phyloP scores from a whole-genome alignment of 2,888 invertebrate genomes.

The Pristionchus arcanus region DNA sequence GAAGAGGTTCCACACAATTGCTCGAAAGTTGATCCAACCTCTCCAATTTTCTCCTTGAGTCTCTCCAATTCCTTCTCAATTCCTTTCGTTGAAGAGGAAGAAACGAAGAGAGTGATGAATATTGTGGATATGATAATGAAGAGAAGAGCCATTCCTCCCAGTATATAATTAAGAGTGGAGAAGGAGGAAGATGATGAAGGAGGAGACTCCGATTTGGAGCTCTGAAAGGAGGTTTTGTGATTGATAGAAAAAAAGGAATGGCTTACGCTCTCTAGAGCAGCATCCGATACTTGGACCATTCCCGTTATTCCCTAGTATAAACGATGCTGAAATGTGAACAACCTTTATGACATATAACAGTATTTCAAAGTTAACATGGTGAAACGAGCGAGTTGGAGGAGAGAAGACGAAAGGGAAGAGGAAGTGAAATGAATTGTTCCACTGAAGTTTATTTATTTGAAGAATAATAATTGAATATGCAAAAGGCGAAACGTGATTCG shows the following conservation, averaged over 20 bases:
- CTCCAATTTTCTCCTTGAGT: neutral
- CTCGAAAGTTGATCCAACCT: neutral
- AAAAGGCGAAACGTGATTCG: neutral
- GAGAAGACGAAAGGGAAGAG: neutral
- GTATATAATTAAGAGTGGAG: neutral
- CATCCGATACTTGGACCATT: conserved; percentile 14
- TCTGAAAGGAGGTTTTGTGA: neutral
- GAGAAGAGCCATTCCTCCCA: neutral
- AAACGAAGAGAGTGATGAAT: conserved; percentile 15
- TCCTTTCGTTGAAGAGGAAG: neutral
- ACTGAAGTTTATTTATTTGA: neutral
- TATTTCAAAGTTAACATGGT: no score
- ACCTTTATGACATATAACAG: no score
- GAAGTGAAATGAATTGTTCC: neutral
- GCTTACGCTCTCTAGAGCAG: neutral
- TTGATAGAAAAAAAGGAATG: neutral
- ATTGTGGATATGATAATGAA: neutral
- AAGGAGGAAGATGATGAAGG: neutral
- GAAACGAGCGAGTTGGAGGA: neutral
- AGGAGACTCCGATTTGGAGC: neutral
- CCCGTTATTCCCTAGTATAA: neutral
- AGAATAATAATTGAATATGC: neutral
- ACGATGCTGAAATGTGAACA: neutral
- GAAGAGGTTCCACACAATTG: no score
- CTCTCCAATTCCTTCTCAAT: conserved; percentile 24